A percentile compares a stretch with the other conserved stretches of the same genome.
These are phyloP conservation scores for Apis laboriosa DNA, from an alignment of 1,140 invertebrate species.

Conservation along the genomic window DNA sequence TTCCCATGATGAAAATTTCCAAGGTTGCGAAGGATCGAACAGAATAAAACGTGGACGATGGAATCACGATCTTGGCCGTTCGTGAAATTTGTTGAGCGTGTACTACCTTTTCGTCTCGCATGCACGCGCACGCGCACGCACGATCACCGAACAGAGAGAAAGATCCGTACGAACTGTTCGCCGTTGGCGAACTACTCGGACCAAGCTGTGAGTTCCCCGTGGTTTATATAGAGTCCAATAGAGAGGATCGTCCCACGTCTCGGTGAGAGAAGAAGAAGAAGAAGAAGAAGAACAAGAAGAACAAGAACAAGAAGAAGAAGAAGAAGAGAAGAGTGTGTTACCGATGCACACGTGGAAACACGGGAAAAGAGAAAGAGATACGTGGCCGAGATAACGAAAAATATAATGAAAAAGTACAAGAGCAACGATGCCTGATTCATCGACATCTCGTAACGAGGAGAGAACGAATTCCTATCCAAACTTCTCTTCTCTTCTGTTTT, in stretches of 20 bases:
- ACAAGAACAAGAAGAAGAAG: no score
- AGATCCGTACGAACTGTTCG: conserved; percentile 59
- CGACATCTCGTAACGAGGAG: neutral
- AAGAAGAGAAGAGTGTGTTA: conserved; percentile 55
- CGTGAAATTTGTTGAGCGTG: neutral
- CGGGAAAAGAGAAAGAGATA: conserved; percentile 15
- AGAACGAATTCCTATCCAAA: neutral
- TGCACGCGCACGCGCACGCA: conserved; percentile 2
- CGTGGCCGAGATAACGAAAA: no score
- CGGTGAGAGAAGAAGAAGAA: conserved; percentile 1
- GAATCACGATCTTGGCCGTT: neutral
- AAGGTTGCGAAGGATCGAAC: no score
- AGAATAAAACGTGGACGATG: no score
- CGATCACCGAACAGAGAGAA: conserved; percentile 27
- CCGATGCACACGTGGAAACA: conserved; percentile 47
- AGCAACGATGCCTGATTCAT: neutral
- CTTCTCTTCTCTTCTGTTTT: neutral
- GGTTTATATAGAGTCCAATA: conserved; percentile 78
- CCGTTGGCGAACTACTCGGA: conserved; percentile 68
- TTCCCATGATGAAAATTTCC: no score
- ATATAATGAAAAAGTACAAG: neutral
- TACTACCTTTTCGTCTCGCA: neutral
- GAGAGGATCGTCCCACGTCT: conserved; percentile 75
- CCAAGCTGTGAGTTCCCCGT: conserved; percentile 59
- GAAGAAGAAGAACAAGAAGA: no score